Evolutionary conservation across 2,888 invertebrate species (phyloP), one percentile per base, ranked within the genome.

Genomic region (Limnephilus auricula): DNA sequence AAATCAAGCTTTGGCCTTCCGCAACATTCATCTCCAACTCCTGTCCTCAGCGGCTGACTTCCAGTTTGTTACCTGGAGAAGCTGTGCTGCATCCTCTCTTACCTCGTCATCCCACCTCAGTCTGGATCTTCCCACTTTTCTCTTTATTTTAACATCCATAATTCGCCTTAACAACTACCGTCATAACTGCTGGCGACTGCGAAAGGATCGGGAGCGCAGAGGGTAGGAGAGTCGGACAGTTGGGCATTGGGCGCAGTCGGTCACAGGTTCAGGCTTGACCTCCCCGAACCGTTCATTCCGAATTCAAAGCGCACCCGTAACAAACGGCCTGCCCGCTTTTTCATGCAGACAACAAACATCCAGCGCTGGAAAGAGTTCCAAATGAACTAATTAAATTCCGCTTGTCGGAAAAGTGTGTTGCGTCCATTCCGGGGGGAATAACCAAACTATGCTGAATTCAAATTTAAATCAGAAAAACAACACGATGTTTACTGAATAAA

Each of bases 241-340:
- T 9, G 65, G 32, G 10, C 32, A 30, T 13, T 79, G 40, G 12
- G 40, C 45, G 2, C 32, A 34, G 15, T 40, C 84, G 15, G 34
- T 25, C 37, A 15, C 37, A n/a, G 34, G 12, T 37, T 4, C 34
- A 25, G n/a, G 80, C 13, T 82, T 12, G 18, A 10, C 25, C 25
- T 65, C 40, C n/a, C 78, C 32, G 30, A n/a, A 84, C 45, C 4
- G 84, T 34, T 91, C 88, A 91, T 91, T 91, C 45, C 25, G 82
- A 89, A 91, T 91, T 91, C 91, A 89, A 65, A 10, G 78, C 90
- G 37, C 83, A 65, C 90, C n/a, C 84, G 45, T 90, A 90, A 90
- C 84, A 90, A 90, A 84, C 90, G 90, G 84, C 90, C 83, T 83
- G 31, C 82, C 40, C 78, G 82, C 79, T 83, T 84, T 89, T 91